Conservation (phyloP, 2,797 vertebrate genomes). For the Taenioides sp. region DNA sequence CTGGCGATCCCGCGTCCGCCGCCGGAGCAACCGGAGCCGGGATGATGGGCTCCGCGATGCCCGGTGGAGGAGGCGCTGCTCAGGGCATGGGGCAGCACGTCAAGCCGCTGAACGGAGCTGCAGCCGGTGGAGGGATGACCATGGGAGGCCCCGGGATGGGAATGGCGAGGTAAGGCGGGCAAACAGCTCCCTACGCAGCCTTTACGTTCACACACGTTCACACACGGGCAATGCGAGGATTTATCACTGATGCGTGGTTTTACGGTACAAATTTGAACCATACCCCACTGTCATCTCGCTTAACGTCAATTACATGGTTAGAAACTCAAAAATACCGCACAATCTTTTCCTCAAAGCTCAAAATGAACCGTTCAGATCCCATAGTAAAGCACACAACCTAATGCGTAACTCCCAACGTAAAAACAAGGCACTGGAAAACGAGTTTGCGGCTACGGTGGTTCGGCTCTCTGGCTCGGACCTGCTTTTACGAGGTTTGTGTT, state of each 20-base stretch:
- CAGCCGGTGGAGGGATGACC: constrained; percentile 76
- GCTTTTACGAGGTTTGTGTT: neutral
- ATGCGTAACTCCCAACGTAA: constrained; percentile 7
- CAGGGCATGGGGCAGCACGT: constrained; percentile 72
- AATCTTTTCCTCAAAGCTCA: neutral
- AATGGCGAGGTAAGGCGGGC: constrained; percentile 71
- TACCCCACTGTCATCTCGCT: neutral
- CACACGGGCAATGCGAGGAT: neutral
- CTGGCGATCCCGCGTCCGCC: constrained; percentile 66
- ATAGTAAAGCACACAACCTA: neutral
- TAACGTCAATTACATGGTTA: neutral
- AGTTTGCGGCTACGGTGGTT: neutral
- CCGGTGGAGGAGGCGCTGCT: constrained; percentile 67
- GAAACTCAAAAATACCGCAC: neutral
- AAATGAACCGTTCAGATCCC: neutral
- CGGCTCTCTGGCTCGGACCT: neutral
- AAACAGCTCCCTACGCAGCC: neutral
- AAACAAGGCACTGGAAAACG: neutral
- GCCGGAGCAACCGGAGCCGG: constrained; percentile 37
- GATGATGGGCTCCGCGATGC: constrained; percentile 69
- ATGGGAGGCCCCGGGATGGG: constrained; percentile 74
- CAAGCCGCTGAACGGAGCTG: constrained; percentile 80
- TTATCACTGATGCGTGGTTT: neutral
- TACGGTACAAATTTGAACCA: neutral
- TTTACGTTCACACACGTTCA: constrained; percentile 1